These are phyloP conservation scores for Todiramphus chloris DNA, from an alignment of 2,113 vertebrate genomes.

Conservation along the genomic window DNA sequence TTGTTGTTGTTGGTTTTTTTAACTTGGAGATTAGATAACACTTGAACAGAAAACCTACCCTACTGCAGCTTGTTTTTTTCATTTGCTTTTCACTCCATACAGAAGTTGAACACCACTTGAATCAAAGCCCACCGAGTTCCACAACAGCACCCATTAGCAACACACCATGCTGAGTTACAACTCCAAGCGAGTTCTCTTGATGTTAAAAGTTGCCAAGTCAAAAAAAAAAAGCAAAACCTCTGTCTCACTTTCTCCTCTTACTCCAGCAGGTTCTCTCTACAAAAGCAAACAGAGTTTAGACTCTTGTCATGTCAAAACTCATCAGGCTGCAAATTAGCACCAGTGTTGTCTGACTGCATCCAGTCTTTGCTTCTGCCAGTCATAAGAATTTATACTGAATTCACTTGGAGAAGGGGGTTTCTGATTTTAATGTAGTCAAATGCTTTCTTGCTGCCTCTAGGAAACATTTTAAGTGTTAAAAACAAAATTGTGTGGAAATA, in stretches of 20 bases:
- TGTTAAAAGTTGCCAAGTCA: background rate
- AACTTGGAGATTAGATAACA: background rate
- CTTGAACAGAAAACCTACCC: background rate
- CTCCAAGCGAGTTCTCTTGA: background rate
- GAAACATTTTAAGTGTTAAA: background rate
- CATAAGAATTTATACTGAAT: background rate
- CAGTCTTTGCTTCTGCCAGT: background rate
- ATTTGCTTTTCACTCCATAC: background rate
- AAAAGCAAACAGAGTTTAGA: slow-evolving; percentile 2
- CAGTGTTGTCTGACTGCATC: background rate
- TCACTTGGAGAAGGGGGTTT: background rate
- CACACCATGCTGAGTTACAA: background rate
- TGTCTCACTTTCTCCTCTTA: background rate
- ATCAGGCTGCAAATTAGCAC: slow-evolving; percentile 21
- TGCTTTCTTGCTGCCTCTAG: background rate
- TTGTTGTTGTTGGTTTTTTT: background rate
- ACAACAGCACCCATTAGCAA: background rate
- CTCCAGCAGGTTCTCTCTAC: background rate
- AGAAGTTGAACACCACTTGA: background rate
- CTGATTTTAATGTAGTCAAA: slow-evolving; percentile 15
- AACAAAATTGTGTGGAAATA: background rate
- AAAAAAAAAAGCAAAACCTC: background rate
- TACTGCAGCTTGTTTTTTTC: background rate
- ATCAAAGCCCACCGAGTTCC: background rate
- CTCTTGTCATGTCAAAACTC: background rate